Evolutionary conservation across 2,113 vertebrate species (phyloP).

Genomic region (Stercorarius parasiticus): DNA sequence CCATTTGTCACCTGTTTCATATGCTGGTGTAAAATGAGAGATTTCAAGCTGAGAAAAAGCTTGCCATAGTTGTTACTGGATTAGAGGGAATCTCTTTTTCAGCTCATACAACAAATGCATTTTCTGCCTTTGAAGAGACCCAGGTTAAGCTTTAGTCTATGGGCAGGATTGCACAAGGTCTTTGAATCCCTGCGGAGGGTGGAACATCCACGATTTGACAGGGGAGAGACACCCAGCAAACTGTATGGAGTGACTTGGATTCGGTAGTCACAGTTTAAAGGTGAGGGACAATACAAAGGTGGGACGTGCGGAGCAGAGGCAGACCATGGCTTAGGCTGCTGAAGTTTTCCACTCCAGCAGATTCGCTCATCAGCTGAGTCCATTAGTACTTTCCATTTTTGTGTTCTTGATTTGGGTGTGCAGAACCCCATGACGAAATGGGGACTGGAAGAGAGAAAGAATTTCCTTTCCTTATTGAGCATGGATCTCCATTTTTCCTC

Average conservation of each 20-base stretch:
- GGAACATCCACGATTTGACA: neutral
- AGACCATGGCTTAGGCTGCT: neutral
- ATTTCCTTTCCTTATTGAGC: neutral
- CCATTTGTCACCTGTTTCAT: slow-evolving; percentile 44
- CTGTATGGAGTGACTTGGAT: neutral
- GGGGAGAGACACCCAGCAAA: neutral
- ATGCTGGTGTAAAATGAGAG: neutral
- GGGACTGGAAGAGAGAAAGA: neutral
- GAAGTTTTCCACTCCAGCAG: neutral
- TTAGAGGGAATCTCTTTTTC: slow-evolving; percentile 53
- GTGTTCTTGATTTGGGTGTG: neutral
- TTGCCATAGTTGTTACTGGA: slow-evolving; percentile 19
- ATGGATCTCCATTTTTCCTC: neutral
- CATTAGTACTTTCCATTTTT: neutral
- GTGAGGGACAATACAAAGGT: neutral
- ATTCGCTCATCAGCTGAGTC: neutral
- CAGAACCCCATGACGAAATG: neutral
- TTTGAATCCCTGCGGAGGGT: rapidly evolving
- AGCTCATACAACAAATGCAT: neutral
- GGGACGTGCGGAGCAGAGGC: neutral
- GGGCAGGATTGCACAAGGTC: neutral
- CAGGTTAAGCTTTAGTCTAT: neutral
- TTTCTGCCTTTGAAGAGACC: slow-evolving; percentile 1
- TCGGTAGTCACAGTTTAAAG: neutral
- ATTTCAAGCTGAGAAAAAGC: slow-evolving; percentile 28